Percentiles rank a stretch among this genome's conserved stretches.
Conservation (phyloP, 2,113 vertebrate species). For the Lagopus muta region DNA sequence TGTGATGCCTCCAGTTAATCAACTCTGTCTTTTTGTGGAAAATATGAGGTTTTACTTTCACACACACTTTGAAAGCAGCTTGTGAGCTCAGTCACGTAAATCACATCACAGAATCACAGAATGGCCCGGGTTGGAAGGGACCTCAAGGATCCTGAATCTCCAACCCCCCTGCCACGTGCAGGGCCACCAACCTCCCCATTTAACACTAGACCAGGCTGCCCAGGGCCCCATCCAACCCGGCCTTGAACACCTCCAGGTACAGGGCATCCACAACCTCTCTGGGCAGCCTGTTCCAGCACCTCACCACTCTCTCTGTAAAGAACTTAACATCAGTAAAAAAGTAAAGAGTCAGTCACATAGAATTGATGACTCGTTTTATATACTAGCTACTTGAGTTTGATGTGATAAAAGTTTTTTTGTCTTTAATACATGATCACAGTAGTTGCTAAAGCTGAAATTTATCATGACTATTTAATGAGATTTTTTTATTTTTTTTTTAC, state of each 20-base stretch:
- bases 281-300: no score
- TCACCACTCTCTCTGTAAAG: no score
- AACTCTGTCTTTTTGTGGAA: neutral
- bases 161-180: no score
- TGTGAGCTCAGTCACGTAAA: neutral
- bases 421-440: neutral
- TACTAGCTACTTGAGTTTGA: neutral
- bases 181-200: no score
- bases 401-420: neutral
- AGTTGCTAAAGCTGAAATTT: neutral
- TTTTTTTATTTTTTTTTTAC: neutral
- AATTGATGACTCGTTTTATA: neutral
- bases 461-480: neutral
- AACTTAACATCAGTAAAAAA: neutral
- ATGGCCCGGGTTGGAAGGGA: no score
- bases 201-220: no score
- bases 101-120: neutral
- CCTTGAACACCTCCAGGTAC: no score
- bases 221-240: no score
- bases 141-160: no score
- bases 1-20: neutral
- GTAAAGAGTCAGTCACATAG: neutral
- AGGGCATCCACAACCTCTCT: no score
- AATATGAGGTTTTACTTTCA: neutral
- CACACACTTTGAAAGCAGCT: neutral